phyloP scores from a whole-genome alignment of 2,888 invertebrate genomes.

The Actias luna region DNA sequence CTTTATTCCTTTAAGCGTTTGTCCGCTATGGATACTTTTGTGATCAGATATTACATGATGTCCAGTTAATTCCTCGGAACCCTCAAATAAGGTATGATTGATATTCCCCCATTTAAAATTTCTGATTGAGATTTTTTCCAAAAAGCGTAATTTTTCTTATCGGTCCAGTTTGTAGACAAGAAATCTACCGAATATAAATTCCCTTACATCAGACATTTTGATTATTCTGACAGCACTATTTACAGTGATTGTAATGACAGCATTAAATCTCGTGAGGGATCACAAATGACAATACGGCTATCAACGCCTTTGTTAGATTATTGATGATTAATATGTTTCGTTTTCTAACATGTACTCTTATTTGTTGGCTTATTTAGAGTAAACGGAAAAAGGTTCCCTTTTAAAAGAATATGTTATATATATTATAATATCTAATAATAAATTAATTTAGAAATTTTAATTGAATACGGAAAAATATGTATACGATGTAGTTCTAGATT shows the following conservation, averaged over 20 bases:
- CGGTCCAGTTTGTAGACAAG: not conserved
- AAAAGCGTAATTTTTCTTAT: constrained; percentile 7
- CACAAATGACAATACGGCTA: constrained; percentile 39
- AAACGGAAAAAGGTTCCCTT: not conserved
- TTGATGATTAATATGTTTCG: constrained; percentile 31
- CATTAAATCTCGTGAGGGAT: constrained; percentile 47
- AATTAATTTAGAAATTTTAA: too few species aligned
- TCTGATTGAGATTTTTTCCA: constrained; percentile 4
- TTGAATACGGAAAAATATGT: too few species aligned
- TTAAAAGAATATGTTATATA: not conserved
- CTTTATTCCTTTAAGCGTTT: not conserved
- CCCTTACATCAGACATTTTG: constrained; percentile 26
- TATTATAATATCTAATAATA: too few species aligned
- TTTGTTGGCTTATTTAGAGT: not conserved
- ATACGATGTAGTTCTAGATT: too few species aligned
- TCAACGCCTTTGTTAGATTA: constrained; percentile 43
- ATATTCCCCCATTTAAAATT: constrained; percentile 11
- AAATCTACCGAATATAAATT: constrained; percentile 15
- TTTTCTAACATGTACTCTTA: not conserved
- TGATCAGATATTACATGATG: not conserved
- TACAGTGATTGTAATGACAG: too few species aligned
- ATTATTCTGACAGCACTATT: constrained; percentile 43
- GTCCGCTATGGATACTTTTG: not conserved
- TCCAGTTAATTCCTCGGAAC: not conserved
- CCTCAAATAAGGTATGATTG: constrained; percentile 10